These are phyloP conservation scores for Hemichromis elongatus DNA, from an alignment of 2,113 vertebrate genomes.

Conservation along the genomic window DNA sequence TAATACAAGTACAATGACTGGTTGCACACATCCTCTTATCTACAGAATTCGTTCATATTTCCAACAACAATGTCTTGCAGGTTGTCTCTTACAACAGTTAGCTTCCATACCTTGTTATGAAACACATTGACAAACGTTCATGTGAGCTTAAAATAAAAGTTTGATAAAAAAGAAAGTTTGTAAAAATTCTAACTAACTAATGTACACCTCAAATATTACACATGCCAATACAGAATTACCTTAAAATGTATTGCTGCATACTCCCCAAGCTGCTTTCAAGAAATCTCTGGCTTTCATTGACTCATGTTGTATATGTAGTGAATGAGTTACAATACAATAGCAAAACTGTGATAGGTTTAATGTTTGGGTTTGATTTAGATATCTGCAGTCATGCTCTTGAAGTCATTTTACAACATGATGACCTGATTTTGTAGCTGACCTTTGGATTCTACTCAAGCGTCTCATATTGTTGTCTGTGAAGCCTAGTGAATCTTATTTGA, in stretches of 20 bases:
- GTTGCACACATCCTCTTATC: neutral
- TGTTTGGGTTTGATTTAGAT: neutral
- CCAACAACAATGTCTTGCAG: neutral
- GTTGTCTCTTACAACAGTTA: neutral
- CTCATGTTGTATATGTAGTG: neutral
- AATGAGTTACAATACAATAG: neutral
- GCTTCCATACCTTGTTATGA: neutral
- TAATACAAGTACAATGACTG: neutral
- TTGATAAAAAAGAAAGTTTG: too few relatives aligned
- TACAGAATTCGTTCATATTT: neutral
- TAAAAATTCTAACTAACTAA: neutral
- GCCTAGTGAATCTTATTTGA: neutral
- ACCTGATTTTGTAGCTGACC: neutral
- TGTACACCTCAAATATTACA: neutral
- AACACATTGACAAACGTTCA: neutral
- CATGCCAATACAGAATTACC: neutral
- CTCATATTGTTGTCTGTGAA: neutral
- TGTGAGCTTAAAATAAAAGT: neutral
- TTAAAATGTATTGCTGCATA: neutral
- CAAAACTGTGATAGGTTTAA: neutral
- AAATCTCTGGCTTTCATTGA: neutral
- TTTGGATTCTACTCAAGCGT: neutral
- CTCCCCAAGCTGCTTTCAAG: fast-evolving
- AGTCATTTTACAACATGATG: neutral
- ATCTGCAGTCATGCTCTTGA: neutral